Base-by-base conservation (phyloP, 92 coral and sea anemone species). In the Parazoanthus swiftii region DNA sequence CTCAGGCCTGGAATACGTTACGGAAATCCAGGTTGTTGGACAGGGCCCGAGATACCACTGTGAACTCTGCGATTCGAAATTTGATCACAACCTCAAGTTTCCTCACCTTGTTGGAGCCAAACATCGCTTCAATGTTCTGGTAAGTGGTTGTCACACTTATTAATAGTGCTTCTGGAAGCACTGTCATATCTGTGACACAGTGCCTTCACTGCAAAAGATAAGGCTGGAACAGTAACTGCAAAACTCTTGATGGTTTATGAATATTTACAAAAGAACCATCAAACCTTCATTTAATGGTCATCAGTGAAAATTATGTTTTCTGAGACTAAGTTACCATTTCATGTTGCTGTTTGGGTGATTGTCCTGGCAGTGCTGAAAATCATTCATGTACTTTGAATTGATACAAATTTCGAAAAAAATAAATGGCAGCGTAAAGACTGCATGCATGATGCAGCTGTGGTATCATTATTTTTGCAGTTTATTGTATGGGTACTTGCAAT, bases 51-150 rank as follows among this genome's bases (percentile, higher is more conserved):
- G 99, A 74, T 97, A 97, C 91, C 98, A 97, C 90, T 97, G 99
- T 86, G 92, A 95, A 89, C 92, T 97, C 77, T 97, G 99, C 85
- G 97, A 95, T 91, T 88, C 99, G 85, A 97, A 97, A 96, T 97
- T 97, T 95, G 99, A 97, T 88, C 99, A 97, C 96, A 97, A 97
- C 94, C 92, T 97, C 95, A 97, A 97, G 99, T 97, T 97, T 92
- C 99, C 99, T 15, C 99, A 97, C 84, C 94, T 97, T 89, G 99
- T 97, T 94, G 99, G 99, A 90, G 96, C 97, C 86, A 97, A 97
- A 91, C 99, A 97, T 90, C 99, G 99, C 73, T 89, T 97, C 79
- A 97, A 97, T 94, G 98, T 97, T 25, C 88, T 97, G 99, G 99
- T 97, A 94, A 97, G 99, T 97, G 88, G 50, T 59, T n/a, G 66